Evolutionary conservation across 2,888 invertebrate genomes (phyloP).

Genomic region (Tenthredo scrophulariae): DNA sequence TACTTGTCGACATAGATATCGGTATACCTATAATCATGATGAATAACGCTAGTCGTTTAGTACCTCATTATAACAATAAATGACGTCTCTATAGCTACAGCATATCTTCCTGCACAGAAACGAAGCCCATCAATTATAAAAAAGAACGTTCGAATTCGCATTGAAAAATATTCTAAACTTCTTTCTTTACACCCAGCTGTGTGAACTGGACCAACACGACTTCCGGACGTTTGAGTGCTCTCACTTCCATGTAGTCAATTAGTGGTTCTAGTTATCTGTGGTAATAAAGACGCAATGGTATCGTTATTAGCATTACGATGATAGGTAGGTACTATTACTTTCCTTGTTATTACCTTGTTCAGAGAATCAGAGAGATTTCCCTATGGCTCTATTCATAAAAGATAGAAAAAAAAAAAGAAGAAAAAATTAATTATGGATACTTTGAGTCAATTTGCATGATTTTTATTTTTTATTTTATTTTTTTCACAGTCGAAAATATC

Average conservation of each 20-base stretch:
- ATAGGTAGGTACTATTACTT: background rate
- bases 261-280: conserved; percentile 2
- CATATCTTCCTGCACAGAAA: background rate
- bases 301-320: conserved; percentile 8
- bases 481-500: background rate
- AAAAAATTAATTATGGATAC: background rate
- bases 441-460: background rate
- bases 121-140: background rate
- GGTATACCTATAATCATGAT: background rate
- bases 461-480: background rate
- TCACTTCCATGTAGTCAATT: background rate
- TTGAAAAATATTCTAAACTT: background rate
- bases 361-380: background rate
- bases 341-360: background rate
- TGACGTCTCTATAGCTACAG: background rate
- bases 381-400: background rate
- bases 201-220: background rate
- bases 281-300: conserved; percentile 14
- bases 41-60: background rate
- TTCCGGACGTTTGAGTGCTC: background rate
- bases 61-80: background rate
- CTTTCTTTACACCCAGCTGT: background rate
- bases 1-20: background rate
- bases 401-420: background rate
- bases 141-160: no score